Base-by-base conservation (phyloP, 2,113 vertebrate species). In the Nerophis lumbriciformis region DNA sequence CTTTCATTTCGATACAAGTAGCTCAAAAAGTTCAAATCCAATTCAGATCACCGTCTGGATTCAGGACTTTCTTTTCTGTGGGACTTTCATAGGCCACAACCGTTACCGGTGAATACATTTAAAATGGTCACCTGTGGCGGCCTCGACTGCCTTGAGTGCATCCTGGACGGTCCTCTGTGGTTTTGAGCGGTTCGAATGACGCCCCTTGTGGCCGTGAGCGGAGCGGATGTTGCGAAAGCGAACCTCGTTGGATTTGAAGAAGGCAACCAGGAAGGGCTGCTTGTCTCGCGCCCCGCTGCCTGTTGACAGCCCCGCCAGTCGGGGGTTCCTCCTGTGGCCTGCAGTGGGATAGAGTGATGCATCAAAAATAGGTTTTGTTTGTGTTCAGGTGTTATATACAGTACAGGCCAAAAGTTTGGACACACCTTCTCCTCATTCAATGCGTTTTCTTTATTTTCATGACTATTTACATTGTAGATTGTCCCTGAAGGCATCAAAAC, bases 181-280 rank as follows among this genome's bases (percentile, higher is more conserved):
- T 83, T 94, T 97, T 52, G 94, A 93, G 28, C 95, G 86, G 73
- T 92, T 93, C 53, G 92, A 90, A 72, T 92, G 93, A 49, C 94
- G 91, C 50, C 94, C 94, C 78, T 93, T 98, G 45, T 89, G 86
- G 4, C 91, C 82, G 0, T 86, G 75, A 5, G 94, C 82, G 6
- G 97, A 98, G 69, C 97, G 94, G 44, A 92, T 59, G 4, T 93
- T 93, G 42, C 97, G 95, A 9, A 97, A 84, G 16, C 94, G 95
- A 8, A 96, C 92, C 77, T 95, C 94, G 0, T 92, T 94, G 66
- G 94, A 94, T 88, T 95, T 97, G 73, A 98, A 95, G 82, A 98
- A 99, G 68, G 92, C 95, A 1, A 99, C 95, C 28, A 97, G 92
- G 87, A 99, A 99, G 0, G 97, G 93, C 83, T 95, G 96, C 84